These are phyloP conservation scores for Paracyclopina nana DNA, from an alignment of 1,140 invertebrate genomes.

Conservation along the genomic window DNA sequence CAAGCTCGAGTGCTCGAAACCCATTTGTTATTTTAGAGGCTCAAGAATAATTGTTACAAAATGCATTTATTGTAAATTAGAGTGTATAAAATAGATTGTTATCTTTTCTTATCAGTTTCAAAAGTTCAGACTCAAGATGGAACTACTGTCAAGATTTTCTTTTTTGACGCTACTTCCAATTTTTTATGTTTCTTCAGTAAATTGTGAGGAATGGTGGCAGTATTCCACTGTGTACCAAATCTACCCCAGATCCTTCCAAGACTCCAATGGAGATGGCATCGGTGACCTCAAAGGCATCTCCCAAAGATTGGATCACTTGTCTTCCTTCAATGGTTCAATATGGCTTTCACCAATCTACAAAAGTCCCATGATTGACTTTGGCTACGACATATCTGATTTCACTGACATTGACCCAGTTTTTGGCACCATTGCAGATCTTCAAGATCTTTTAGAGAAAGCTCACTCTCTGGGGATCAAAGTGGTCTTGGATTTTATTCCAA, in stretches of 20 bases:
- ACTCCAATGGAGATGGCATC: constrained; percentile 31
- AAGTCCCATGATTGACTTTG: constrained; percentile 42
- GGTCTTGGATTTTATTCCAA: constrained; percentile 63
- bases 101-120: no score
- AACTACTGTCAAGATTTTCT: no score
- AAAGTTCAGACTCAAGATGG: no score
- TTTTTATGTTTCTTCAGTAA: no score
- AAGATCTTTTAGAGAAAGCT: constrained; percentile 27
- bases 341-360: constrained; percentile 50
- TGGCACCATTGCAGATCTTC: constrained; percentile 42
- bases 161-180: no score
- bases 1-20: no score
- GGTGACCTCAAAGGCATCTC: constrained; percentile 33
- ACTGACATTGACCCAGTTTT: constrained; percentile 34
- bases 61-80: no score
- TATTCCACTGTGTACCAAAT: constrained; percentile 39
- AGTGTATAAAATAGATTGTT: no score
- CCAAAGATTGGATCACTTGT: constrained; percentile 31
- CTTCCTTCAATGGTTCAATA: constrained; percentile 34
- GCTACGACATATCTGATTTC: constrained; percentile 44
- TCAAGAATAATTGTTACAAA: no score
- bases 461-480: constrained; percentile 41
- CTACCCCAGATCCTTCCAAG: constrained; percentile 32
- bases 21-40: no score
- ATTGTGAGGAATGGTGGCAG: no score